These are phyloP conservation scores for Heterodera carotae DNA, from an alignment of 1,140 invertebrate genomes.

Conservation along the genomic window DNA sequence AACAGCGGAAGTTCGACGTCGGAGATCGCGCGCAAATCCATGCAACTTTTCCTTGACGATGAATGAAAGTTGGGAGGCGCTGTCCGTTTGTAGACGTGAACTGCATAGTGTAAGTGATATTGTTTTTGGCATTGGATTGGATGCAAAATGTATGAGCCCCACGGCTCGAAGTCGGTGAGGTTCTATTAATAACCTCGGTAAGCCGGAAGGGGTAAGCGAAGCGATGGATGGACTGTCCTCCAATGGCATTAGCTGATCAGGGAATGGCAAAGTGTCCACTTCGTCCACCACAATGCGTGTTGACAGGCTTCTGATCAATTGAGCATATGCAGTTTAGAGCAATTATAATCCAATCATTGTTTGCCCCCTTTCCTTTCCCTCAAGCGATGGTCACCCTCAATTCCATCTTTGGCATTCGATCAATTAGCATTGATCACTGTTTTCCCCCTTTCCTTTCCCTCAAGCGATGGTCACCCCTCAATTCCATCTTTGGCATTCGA, in stretches of 20 bases:
- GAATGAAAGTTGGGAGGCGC: slow-evolving; percentile 47
- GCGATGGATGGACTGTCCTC: background rate
- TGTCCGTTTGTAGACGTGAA: slow-evolving; percentile 21
- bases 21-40: slow-evolving; percentile 54
- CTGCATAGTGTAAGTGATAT: background rate
- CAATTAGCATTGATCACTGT: background rate
- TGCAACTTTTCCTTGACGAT: slow-evolving; percentile 54
- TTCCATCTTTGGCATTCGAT: background rate
- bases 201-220: background rate
- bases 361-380: background rate
- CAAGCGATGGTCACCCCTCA: background rate
- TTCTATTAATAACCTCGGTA: background rate
- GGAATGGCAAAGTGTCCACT: background rate
- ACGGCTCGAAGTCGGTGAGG: too few relatives aligned
- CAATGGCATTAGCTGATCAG: background rate
- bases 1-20: slow-evolving; percentile 50
- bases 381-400: background rate
- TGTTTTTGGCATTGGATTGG: too few relatives aligned
- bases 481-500: background rate
- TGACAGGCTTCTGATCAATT: background rate
- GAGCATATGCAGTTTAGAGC: background rate
- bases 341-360: background rate
- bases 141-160: too few relatives aligned
- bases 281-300: slow-evolving; percentile 1
- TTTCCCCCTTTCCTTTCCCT: background rate